These are phyloP conservation scores for Hoplodrina blanda DNA, from an alignment of 2,888 invertebrate genomes.

Conservation along the genomic window DNA sequence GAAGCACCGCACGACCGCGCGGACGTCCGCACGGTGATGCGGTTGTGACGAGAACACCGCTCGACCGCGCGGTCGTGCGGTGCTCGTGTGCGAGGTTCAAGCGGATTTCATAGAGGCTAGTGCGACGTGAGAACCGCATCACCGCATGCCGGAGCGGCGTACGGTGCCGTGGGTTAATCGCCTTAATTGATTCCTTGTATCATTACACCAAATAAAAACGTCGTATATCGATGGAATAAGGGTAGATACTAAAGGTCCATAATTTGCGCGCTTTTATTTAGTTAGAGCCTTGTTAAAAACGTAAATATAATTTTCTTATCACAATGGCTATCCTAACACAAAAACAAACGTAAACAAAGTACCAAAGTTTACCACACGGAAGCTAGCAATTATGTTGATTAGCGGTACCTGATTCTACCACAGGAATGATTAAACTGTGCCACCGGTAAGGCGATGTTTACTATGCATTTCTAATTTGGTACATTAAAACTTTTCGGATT, in stretches of 20 bases:
- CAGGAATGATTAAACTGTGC: conserved; percentile 36
- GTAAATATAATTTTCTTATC: neutral
- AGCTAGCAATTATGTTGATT: conserved; percentile 45
- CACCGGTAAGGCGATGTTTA: neutral
- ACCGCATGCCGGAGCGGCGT: too few species aligned
- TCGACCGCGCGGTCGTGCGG: too few species aligned
- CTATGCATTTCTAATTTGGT: neutral
- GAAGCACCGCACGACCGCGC: too few species aligned
- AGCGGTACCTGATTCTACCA: conserved; percentile 26
- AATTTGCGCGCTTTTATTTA: neutral
- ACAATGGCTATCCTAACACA: neutral
- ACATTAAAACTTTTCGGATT: neutral
- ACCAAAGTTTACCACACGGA: conserved; percentile 32
- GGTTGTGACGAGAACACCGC: too few species aligned
- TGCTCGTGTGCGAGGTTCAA: too few species aligned
- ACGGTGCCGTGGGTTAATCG: too few species aligned
- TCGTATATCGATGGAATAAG: neutral
- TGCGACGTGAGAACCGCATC: too few species aligned
- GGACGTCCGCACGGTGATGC: too few species aligned
- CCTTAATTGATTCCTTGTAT: too few species aligned
- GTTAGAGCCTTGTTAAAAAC: neutral
- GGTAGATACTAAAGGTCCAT: neutral
- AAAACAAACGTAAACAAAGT: conserved; percentile 10
- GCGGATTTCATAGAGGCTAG: too few species aligned
- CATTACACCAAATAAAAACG: neutral